Conservation (phyloP, 1,140 invertebrate genomes). For the Gryllus bimaculatus region DNA sequence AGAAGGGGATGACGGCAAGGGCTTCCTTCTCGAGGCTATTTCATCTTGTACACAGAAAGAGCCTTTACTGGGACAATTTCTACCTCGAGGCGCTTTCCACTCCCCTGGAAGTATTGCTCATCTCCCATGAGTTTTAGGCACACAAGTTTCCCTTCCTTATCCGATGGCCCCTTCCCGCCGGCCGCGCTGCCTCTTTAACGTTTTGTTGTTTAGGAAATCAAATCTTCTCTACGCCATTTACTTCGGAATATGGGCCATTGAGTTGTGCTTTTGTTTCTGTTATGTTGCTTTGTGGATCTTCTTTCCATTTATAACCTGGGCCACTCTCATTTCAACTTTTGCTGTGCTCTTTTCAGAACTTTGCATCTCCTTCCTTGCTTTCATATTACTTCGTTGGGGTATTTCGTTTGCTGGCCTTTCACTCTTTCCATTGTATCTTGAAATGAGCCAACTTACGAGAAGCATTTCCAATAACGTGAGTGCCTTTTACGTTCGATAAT, state of each 20-base stretch:
- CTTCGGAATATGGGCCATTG: slow-evolving; percentile 10
- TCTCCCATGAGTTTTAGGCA: neutral
- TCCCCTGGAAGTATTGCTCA: neutral
- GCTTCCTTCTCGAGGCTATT: neutral
- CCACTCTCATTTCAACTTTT: neutral
- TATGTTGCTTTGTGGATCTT: neutral
- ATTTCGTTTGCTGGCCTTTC: no score
- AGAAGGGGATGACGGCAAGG: neutral
- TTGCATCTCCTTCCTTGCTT: neutral
- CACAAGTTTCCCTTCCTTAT: neutral
- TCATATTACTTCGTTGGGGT: no score
- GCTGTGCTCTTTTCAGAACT: neutral
- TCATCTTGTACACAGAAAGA: slow-evolving; percentile 4
- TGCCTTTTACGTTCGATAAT: no score
- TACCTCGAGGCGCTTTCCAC: neutral
- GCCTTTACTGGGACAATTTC: slow-evolving; percentile 3
- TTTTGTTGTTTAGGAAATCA: slow-evolving; percentile 14
- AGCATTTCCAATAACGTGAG: no score
- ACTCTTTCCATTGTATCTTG: no score
- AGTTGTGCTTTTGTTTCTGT: slow-evolving; percentile 9
- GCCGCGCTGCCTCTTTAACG: neutral
- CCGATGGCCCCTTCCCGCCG: neutral
- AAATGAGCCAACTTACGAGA: no score
- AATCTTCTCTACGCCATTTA: slow-evolving; percentile 9
- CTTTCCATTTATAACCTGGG: neutral